These are phyloP conservation scores for Pocillopora grandis DNA, from an alignment of 92 coral and sea anemone species.

Conservation along the genomic window DNA sequence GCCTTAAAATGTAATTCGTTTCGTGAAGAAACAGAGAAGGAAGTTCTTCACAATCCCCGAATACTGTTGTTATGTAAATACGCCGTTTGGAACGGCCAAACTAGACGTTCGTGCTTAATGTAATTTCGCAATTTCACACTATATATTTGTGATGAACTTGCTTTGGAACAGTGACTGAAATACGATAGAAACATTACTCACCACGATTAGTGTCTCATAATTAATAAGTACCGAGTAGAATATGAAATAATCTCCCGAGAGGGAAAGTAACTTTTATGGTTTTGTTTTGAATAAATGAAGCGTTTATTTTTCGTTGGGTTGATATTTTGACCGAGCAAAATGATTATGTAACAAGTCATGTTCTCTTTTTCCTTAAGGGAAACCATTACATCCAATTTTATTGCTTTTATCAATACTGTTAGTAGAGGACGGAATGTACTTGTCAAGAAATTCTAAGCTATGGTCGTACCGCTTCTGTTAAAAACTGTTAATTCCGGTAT, in stretches of 20 bases:
- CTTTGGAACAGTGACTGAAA: conserved; percentile 4
- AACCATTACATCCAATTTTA: not conserved
- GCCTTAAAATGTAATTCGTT: conserved; percentile 1
- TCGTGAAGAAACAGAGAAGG: conserved; percentile 3
- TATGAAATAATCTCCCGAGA: not conserved
- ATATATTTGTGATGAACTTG: not conserved
- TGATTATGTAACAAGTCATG: conserved; percentile 5
- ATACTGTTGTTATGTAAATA: not conserved
- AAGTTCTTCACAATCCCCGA: not conserved
- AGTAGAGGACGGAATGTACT: not conserved
- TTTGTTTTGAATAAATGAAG: conserved; percentile 9
- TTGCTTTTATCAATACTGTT: not conserved
- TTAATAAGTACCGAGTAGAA: not conserved
- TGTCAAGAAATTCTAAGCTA: conserved; percentile 1
- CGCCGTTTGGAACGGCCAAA: not conserved
- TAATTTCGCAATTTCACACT: conserved; percentile 26
- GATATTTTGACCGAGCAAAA: not conserved
- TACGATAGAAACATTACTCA: not conserved
- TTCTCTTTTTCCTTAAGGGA: not conserved
- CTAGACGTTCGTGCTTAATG: not conserved
- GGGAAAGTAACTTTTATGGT: not conserved
- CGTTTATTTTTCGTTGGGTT: not conserved
- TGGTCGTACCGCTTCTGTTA: conserved; percentile 30
- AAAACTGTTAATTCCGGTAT: conserved; percentile 27
- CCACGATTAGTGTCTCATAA: not conserved